These are phyloP conservation scores for Garrulus glandarius DNA, from an alignment of 2,797 vertebrate species.

Conservation along the genomic window DNA sequence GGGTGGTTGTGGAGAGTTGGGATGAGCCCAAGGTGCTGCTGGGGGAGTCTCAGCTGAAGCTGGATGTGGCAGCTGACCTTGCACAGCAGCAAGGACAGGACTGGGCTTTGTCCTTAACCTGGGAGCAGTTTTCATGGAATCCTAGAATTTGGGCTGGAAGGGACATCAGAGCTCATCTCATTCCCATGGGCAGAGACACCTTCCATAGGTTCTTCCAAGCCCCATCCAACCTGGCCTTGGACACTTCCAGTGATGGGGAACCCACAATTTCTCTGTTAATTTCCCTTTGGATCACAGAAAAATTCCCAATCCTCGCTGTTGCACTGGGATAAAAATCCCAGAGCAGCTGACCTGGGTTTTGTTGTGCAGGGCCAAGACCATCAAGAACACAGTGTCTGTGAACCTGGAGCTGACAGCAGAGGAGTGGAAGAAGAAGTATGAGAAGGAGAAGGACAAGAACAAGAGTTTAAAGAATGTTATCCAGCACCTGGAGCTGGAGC, in stretches of 20 bases:
- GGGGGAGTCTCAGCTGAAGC: background rate
- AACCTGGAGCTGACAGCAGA: conserved; percentile 96
- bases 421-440: conserved; percentile 98
- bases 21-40: background rate
- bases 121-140: background rate
- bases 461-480: conserved; percentile 92
- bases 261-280: fast-evolving
- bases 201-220: background rate
- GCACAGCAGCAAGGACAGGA: background rate
- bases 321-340: background rate
- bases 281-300: fast-evolving
- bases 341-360: background rate
- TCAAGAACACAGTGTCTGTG: conserved; percentile 95
- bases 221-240: background rate
- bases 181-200: background rate
- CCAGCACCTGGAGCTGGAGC: conserved; percentile 90
- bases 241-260: background rate
- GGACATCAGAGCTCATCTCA: background rate
- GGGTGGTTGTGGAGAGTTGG: background rate
- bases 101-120: background rate
- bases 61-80: background rate
- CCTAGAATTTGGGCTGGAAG: background rate
- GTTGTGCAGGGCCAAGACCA: conserved; percentile 88
- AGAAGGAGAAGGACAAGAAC: conserved; percentile 97
- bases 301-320: background rate